Evolutionary conservation across 2,888 invertebrate genomes (phyloP).

Genomic region (Drosophila robusta): DNA sequence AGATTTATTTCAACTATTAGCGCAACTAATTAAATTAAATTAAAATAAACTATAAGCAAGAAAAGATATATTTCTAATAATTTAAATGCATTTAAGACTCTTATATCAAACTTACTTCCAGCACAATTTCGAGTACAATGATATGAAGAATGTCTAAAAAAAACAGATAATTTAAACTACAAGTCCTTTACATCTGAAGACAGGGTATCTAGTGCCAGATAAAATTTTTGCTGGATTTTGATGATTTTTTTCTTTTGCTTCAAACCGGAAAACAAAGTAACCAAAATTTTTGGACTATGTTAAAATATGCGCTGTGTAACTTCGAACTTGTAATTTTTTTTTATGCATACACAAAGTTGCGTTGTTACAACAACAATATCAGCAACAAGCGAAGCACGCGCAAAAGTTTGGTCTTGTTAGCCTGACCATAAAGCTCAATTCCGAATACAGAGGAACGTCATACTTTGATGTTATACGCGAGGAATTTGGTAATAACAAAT

Average conservation of each 20-base stretch:
- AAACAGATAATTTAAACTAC: too few relatives aligned
- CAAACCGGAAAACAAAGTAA: slow-evolving; percentile 63
- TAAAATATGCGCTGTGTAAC: slow-evolving; percentile 32
- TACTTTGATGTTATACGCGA: neutral
- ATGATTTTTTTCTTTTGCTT: neutral
- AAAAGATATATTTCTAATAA: too few relatives aligned
- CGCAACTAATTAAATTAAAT: neutral
- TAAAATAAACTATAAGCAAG: too few relatives aligned
- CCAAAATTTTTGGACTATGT: slow-evolving; percentile 38
- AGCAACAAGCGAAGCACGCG: slow-evolving; percentile 16
- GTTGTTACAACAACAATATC: slow-evolving; percentile 25
- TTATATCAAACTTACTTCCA: too few relatives aligned
- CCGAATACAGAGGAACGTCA: neutral
- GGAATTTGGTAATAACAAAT: neutral
- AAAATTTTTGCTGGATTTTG: neutral
- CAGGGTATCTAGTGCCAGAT: slow-evolving; percentile 2
- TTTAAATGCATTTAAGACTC: too few relatives aligned
- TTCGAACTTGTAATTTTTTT: slow-evolving; percentile 18
- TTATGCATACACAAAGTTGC: slow-evolving; percentile 55
- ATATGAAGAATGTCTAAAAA: too few relatives aligned
- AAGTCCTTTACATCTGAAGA: too few relatives aligned
- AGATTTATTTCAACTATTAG: too few relatives aligned
- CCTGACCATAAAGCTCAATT: slow-evolving; percentile 18
- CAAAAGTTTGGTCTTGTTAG: slow-evolving; percentile 9
- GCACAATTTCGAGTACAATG: too few relatives aligned